Base-by-base conservation (phyloP, 2,113 vertebrate genomes). In the Amblyopsis rosae region DNA sequence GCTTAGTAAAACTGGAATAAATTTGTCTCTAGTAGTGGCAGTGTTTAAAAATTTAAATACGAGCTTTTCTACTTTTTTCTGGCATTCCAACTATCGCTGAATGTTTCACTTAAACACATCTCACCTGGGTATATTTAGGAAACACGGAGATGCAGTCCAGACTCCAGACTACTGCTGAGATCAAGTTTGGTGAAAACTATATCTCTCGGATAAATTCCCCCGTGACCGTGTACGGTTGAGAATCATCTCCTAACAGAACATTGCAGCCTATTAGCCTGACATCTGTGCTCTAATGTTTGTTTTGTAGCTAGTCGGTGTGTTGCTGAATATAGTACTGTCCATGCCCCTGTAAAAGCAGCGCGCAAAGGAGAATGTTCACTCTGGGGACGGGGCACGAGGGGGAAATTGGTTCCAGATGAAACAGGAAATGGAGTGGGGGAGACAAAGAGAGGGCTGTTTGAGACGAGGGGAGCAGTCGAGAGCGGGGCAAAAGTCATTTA, bases 321-420 rank as follows among this genome's bases (percentile, higher is more conserved):
- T 56, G 46, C 75, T 70, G 74, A 46, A 59, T 79, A 59, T 57
- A 41, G 69, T 81, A 64, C 61, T 4, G 68, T 73, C 82, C 82
- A 11, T 70, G 78, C 63, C 58, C 54, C 79, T 70, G 80, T 74
- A 80, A 75, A 75, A 33, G 55, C 48, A 17, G 75, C 60, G 68
- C 87, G 69, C 82, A 62, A 70, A 88, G 80, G 81, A 88, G 86
- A 86, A 75, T 26, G 73, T 76, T 88, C 79, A 85, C 86, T 75
- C 77, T 67, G 85, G 88, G 87, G 85, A 90, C 53, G 73, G 89
- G 82, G 87, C 90, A 88, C 83, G 85, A 89, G 87, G 89, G 88
- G 86, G 82, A 90, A 90, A 92, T 90, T 89, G 86, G 88, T 91
- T 92, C 91, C 91, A 91, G 91, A 93, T 92, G 89, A 91, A 91